Percentiles rank a stretch among this genome's conserved stretches.
phyloP scores from a whole-genome alignment of 2,113 vertebrate species.

The Sylvicapra grimmia region DNA sequence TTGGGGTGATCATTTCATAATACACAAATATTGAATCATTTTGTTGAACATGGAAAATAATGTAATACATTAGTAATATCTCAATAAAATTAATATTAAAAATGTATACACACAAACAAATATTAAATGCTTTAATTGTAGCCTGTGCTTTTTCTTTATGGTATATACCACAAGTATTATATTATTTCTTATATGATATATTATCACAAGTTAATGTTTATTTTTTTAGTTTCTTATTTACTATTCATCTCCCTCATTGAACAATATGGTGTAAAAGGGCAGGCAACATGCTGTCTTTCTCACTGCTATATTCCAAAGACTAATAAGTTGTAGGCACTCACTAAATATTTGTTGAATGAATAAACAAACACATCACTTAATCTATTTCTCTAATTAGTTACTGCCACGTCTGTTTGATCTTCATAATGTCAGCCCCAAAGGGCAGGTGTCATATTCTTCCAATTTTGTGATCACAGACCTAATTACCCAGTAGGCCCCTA shows the following conservation, averaged over 20 bases:
- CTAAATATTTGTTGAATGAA: slow-evolving; percentile 45
- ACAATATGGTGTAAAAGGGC: background rate
- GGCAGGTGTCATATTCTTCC: slow-evolving; percentile 48
- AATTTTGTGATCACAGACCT: slow-evolving; percentile 49
- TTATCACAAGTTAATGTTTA: background rate
- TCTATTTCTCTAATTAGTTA: slow-evolving; percentile 45
- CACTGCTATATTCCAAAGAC: background rate
- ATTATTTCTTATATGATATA: background rate
- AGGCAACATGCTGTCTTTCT: background rate
- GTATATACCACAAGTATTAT: background rate
- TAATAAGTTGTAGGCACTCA: background rate
- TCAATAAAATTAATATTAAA: background rate
- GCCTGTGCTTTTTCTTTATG: background rate
- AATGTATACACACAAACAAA: background rate
- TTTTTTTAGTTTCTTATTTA: slow-evolving; percentile 18
- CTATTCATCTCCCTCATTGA: background rate
- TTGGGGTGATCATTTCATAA: background rate
- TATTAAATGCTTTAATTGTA: background rate
- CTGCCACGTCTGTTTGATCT: slow-evolving; percentile 25
- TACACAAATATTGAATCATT: background rate
- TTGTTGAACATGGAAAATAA: background rate
- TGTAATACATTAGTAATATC: background rate
- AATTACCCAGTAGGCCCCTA: slow-evolving; percentile 34
- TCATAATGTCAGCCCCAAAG: slow-evolving; percentile 43
- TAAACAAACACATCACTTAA: slow-evolving; percentile 45